These are phyloP conservation scores for Vidua macroura DNA, from an alignment of 2,113 vertebrate genomes.

Conservation along the genomic window DNA sequence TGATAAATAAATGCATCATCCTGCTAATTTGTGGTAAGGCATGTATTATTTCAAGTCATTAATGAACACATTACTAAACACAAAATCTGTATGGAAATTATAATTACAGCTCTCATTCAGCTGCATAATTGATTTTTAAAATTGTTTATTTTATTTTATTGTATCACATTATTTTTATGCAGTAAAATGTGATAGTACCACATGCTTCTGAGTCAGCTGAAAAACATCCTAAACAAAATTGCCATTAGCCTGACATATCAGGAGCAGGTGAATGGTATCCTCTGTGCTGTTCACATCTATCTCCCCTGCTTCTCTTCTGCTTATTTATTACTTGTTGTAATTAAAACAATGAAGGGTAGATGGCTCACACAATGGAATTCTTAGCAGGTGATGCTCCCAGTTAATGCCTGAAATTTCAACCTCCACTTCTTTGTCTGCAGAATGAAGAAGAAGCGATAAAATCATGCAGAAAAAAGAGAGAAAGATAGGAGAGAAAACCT, in stretches of 20 bases:
- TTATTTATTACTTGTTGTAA: not conserved
- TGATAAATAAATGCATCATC: not conserved
- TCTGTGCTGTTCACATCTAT: not conserved
- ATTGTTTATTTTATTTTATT: not conserved
- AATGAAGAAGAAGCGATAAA: not conserved
- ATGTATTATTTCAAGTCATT: not conserved
- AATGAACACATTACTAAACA: not conserved
- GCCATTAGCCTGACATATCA: not conserved
- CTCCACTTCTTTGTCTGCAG: not conserved
- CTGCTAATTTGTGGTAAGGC: not conserved
- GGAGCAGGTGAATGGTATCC: not conserved
- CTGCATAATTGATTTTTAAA: not conserved
- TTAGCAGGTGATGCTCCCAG: not conserved
- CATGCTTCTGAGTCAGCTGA: constrained; percentile 3
- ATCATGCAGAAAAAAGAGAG: not conserved
- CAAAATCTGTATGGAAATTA: not conserved
- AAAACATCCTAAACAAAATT: constrained; percentile 34
- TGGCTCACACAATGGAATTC: not conserved
- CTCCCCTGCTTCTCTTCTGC: not conserved
- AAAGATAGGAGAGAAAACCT: not conserved
- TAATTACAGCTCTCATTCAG: not conserved
- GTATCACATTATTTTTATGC: not conserved
- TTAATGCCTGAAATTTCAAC: not conserved
- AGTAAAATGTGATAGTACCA: not conserved
- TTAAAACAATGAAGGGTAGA: not conserved